Evolutionary conservation across 37 sponge, comb jelly and placozoan genomes (phyloP), one percentile per base, ranked within the genome.

Genomic region (Aplysina aerophoba): DNA sequence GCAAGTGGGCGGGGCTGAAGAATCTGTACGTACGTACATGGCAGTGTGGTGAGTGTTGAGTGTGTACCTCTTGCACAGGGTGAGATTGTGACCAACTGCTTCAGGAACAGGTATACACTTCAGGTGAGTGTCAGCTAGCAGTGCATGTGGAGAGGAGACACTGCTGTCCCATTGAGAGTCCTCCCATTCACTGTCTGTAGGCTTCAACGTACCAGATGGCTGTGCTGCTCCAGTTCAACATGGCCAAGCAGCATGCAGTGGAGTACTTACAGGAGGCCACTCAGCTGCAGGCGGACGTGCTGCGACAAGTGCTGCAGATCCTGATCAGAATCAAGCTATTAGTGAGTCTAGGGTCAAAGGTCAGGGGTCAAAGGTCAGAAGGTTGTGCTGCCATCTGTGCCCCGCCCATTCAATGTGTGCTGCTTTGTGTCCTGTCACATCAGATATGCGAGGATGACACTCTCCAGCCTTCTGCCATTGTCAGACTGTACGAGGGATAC

Each of bases 131-230:
- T 21, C 19, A 17, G 27, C 41, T 31, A 33, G 38, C 31, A 61
- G 55, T 73, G 56, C 28, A 44, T 83, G 34, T 73, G 38, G 12
- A 35, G 73, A 30, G 27, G 19, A 58, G 19, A 58, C 59, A 15
- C 19, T 58, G 59, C 19, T 20, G 15, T 20, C 19, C 59, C 15
- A 58, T 15, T 58, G 17, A 58, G 59, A 20, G 19, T 20, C 15
- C 15, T 58, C 59, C 19, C 19, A 19, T 58, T 20, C 40, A 15
- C 44, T 75, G 54, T 37, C 20, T 79, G 24, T 41, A 95, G 93
- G 90, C 88, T 2, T 95, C 96, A n/a, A 99, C 96, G 19, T 99
- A 91, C 80, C 99, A 99, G 81, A 97, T 97, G 92, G 89, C 95
- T 15, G 74, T 99, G 0, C 85, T 99, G 33, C 82, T 99, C 54